Evolutionary conservation across 2,797 vertebrate genomes (phyloP), one percentile per base, ranked within the genome.

Genomic region (Rhyacichthys aspro): DNA sequence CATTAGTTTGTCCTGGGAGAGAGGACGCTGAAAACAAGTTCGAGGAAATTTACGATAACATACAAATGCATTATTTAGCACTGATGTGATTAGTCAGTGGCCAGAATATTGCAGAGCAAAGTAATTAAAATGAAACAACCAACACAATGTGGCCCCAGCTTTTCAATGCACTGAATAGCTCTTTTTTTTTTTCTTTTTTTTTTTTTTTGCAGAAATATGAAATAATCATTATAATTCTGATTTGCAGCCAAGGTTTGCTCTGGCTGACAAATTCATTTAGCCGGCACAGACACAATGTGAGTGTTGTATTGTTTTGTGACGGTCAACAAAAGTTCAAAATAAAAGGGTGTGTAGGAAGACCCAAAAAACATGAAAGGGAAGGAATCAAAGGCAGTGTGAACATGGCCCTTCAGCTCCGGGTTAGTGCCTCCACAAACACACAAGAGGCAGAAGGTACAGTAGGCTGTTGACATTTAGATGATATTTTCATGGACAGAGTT

Each of bases 391-490:
- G 34, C 19, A 39, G 17, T 28, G 43, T 71, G 49, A 67, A 70
- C 48, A 55, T 36, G 50, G 34, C 68, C 45, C 70, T 76, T 84
- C 72, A 78, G 8, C 36, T 12, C 28, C 7, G 41, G 85, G 79
- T 86, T 82, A 86, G 60, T 17, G 43, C 50, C 7, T 34, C 19
- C 28, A 52, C 16, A 43, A 42, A 49, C 67, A 69, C 45, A 41
- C 32, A 28, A 28, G 23, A 28, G 23, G 23, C 18, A 59, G 55
- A 82, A 54, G 72, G 61, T 59, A 73, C 68, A 39, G 67, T 78
- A 37, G 54, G 57, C 63, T 70, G 55, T 59, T 72, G 88, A 85
- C 82, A 90, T 88, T 89, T 84, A 60, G 75, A 63, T 74, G 82
- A 74, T 84, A 85, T 87, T 88, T 88, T 79, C 74, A 44, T 16